phyloP scores from a whole-genome alignment of 2,888 invertebrate species.

The Platycheirus albimanus region DNA sequence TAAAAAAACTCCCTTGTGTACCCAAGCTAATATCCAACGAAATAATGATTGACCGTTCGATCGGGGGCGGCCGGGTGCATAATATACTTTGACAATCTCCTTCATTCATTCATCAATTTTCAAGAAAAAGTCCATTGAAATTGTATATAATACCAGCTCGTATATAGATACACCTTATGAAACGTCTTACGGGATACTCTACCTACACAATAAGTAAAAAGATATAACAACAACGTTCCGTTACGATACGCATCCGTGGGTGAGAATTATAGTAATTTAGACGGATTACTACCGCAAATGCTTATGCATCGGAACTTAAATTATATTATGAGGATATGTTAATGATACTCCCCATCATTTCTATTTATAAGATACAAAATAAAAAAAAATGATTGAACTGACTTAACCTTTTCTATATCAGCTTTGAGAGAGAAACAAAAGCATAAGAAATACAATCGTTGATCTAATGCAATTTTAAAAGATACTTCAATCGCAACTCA shows the following conservation, averaged over 20 bases:
- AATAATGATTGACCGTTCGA: too few species aligned
- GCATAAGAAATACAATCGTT: conserved; percentile 17
- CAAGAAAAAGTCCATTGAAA: too few species aligned
- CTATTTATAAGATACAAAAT: background rate
- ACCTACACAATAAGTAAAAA: background rate
- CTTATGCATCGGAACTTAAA: conserved; percentile 47
- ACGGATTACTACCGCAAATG: conserved; percentile 53
- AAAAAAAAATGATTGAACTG: background rate
- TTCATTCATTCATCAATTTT: too few species aligned
- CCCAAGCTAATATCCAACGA: too few species aligned
- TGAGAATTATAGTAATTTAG: conserved; percentile 60
- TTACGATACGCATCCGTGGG: conserved; percentile 70
- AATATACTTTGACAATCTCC: too few species aligned
- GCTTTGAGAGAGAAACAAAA: conserved; percentile 23
- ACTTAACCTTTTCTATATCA: conserved; percentile 22
- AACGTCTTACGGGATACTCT: background rate
- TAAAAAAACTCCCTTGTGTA: too few species aligned
- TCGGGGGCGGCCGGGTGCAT: too few species aligned
- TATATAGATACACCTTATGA: background rate
- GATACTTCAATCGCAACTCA: conserved; percentile 60
- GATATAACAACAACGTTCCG: conserved; percentile 45
- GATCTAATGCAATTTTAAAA: conserved; percentile 4
- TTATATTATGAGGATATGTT: conserved; percentile 30
- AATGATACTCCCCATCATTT: conserved; percentile 61
- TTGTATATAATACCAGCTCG: too few species aligned